Base-by-base conservation (phyloP, 2,888 invertebrate genomes). In the Synergus gifuensis region DNA sequence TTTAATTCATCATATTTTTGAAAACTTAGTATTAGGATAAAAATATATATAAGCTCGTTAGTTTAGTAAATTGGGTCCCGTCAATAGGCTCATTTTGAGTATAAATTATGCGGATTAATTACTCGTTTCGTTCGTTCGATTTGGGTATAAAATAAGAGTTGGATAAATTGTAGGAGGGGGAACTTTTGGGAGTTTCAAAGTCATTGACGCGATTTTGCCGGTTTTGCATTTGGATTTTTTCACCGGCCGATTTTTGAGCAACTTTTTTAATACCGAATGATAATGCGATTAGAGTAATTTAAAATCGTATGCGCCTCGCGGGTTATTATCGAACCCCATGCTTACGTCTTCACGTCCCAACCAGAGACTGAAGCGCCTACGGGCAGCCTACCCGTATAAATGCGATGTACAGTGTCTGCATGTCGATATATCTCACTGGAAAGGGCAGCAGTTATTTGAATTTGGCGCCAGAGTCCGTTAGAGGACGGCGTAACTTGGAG, bases 301-400 rank as follows among this genome's bases (percentile, higher is more conserved):
- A 82, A 77, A 86, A 79, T 80, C 81, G 83, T 85, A 84, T 76
- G 83, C 83, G 85, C 81, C 81, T 87, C 86, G 85, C 80, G 86
- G 84, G 85, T 78, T 85, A 76, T 83, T 69, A 81, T 85, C 81
- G 84, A 83, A 86, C 87, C 86, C 88, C 90, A 88, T 89, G 81
- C 89, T 90, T 85, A 83, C 89, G 87, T 86, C 84, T 83, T 87
- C 88, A 88, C 89, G 88, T 89, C 89, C 89, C 90, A 88, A 88
- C 83, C 86, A 89, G 89, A 91, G 90, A 91, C 91, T 91, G 88
- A 89, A 88, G 88, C 86, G 88, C 87, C 87, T 86, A 86, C 87
- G 83, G 85, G 86, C 87, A 83, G 83, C 86, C 85, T 85, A 87
- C 86, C 87, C 87, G 88, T 91, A 90, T 91, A 90, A 90, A 88